Evolutionary conservation across 2,797 vertebrate genomes (phyloP).

Genomic region (Ciconia nigra): DNA sequence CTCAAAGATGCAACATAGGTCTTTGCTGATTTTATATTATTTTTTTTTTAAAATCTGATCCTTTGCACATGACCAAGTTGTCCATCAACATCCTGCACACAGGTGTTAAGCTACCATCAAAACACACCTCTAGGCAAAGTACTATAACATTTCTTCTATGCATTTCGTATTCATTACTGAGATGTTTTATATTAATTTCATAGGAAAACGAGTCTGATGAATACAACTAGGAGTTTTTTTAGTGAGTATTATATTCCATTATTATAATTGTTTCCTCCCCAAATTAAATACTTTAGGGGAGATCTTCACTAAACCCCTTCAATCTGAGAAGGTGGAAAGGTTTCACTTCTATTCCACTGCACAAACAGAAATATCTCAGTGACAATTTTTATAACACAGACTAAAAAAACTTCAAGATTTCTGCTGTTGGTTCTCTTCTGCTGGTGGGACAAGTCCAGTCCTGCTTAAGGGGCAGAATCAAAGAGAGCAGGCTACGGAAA

Average conservation of each 20-base stretch:
- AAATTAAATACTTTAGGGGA: not conserved
- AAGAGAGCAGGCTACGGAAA: not conserved
- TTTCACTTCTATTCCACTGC: not conserved
- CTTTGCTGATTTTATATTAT: not conserved
- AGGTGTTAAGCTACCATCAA: not conserved
- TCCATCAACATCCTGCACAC: not conserved
- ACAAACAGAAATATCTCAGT: not conserved
- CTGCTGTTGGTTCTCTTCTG: not conserved
- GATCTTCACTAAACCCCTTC: not conserved
- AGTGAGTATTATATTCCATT: not conserved
- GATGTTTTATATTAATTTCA: not conserved
- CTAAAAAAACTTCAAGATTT: not conserved
- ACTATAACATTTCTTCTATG: not conserved
- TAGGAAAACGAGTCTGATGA: not conserved
- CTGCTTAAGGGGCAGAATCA: not conserved
- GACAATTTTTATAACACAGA: not conserved
- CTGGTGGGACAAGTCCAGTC: accelerated
- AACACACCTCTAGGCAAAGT: not conserved
- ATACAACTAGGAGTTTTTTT: not conserved
- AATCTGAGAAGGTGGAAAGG: not conserved
- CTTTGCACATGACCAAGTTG: not conserved
- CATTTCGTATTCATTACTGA: not conserved
- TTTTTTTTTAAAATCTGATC: not conserved
- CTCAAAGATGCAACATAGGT: not conserved
- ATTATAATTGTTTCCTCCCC: not conserved